Conservation (phyloP, 1,140 invertebrate genomes). For the Pseudoatta argentina region DNA sequence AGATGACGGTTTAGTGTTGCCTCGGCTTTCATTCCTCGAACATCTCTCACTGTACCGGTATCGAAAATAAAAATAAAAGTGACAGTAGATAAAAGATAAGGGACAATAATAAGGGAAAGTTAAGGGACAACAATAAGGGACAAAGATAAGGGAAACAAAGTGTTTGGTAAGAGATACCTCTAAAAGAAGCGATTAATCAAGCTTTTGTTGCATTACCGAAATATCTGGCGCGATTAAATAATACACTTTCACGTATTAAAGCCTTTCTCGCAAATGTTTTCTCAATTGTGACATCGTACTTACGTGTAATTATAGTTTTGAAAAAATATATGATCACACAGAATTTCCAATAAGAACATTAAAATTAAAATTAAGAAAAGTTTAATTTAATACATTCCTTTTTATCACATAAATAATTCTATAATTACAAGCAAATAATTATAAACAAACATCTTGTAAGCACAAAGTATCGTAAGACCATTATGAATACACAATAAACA, state of each 20-base stretch:
- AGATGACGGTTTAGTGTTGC: slow-evolving; percentile 62
- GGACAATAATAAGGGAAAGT: background rate
- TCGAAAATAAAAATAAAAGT: background rate
- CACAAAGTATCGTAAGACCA: too few species aligned
- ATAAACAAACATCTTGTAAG: background rate
- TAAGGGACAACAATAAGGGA: background rate
- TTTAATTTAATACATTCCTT: background rate
- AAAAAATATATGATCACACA: background rate
- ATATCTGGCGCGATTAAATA: background rate
- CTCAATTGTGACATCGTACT: background rate
- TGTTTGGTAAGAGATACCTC: background rate
- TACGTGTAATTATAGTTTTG: background rate
- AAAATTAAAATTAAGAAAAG: background rate
- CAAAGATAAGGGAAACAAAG: background rate
- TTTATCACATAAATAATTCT: background rate
- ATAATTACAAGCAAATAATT: background rate
- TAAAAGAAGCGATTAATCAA: background rate
- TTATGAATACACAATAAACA: too few species aligned
- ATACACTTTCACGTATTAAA: background rate
- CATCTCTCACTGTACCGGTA: background rate
- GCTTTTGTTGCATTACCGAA: background rate
- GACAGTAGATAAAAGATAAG: background rate
- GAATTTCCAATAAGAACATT: background rate
- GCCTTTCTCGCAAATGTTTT: slow-evolving; percentile 1
- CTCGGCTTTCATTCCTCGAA: slow-evolving; percentile 28